Evolutionary conservation across 1,140 invertebrate genomes (phyloP).

Genomic region (Calliopsis andreniformis): DNA sequence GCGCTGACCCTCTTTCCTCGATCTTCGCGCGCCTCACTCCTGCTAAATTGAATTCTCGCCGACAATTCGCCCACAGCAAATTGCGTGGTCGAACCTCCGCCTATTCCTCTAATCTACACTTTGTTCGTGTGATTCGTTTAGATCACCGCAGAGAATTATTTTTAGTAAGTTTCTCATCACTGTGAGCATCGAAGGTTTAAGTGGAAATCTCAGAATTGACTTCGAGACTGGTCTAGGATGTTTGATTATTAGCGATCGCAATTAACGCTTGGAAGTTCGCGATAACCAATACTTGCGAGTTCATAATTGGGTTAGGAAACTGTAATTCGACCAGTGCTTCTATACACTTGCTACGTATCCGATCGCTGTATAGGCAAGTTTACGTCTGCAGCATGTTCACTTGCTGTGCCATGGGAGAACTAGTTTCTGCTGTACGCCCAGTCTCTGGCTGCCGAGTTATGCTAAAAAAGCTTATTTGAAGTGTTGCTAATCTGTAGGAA

Average conservation of each 20-base stretch:
- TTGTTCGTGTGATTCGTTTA: too few relatives aligned
- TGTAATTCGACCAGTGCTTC: not conserved
- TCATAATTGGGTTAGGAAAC: not conserved
- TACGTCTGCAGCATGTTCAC: not conserved
- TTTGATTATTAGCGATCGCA: too few relatives aligned
- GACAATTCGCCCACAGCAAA: slow-evolving; percentile 31
- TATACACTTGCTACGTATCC: not conserved
- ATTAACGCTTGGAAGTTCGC: not conserved
- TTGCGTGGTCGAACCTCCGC: slow-evolving; percentile 14
- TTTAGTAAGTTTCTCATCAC: too few relatives aligned
- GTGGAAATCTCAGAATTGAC: slow-evolving; percentile 4
- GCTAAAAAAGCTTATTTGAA: too few relatives aligned
- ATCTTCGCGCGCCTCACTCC: not conserved
- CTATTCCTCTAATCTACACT: too few relatives aligned
- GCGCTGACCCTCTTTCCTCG: slow-evolving; percentile 28
- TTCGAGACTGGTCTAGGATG: not conserved
- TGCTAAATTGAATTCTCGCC: slow-evolving; percentile 33
- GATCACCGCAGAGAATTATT: too few relatives aligned
- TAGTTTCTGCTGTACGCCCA: too few relatives aligned
- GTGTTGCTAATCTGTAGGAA: too few relatives aligned
- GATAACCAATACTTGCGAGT: not conserved
- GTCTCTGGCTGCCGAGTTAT: too few relatives aligned
- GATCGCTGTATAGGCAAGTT: not conserved
- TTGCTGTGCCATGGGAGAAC: not conserved
- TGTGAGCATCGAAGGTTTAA: not conserved